Evolutionary conservation across 1,140 invertebrate genomes (phyloP).

Genomic region (Anagrus nilaparvatae): DNA sequence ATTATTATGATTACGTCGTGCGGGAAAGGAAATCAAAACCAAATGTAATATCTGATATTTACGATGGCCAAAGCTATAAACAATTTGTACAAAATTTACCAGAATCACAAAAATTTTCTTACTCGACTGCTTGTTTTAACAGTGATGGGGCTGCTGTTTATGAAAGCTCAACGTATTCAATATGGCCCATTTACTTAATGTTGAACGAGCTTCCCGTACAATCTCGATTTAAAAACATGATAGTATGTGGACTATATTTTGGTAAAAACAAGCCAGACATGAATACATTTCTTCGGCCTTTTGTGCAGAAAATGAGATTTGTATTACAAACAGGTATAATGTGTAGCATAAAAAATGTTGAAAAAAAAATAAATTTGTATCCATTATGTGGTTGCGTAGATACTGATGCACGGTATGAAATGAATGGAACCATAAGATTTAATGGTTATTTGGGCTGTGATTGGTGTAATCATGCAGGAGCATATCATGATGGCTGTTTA

Average conservation of each 20-base stretch:
- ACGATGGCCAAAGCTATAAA: background rate
- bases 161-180: background rate
- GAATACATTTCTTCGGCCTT: constrained; percentile 1
- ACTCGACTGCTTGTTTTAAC: background rate
- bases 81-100: background rate
- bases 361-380: background rate
- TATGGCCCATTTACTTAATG: constrained; percentile 1
- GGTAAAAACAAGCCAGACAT: constrained; percentile 1
- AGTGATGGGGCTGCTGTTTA: constrained; percentile 1
- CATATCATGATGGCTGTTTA: too few species aligned
- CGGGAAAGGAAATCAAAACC: background rate
- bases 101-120: background rate
- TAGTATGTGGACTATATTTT: constrained; percentile 1
- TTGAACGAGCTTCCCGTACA: background rate
- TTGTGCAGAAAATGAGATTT: background rate
- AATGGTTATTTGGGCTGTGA: constrained; percentile 1
- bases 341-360: background rate
- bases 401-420: background rate
- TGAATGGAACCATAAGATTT: background rate
- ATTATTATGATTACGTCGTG: background rate
- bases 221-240: background rate
- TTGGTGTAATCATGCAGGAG: background rate
- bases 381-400: background rate
- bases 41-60: background rate
- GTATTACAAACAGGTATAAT: background rate